Conservation (phyloP, 2,888 invertebrate species). For the Cerastis leucographa region DNA sequence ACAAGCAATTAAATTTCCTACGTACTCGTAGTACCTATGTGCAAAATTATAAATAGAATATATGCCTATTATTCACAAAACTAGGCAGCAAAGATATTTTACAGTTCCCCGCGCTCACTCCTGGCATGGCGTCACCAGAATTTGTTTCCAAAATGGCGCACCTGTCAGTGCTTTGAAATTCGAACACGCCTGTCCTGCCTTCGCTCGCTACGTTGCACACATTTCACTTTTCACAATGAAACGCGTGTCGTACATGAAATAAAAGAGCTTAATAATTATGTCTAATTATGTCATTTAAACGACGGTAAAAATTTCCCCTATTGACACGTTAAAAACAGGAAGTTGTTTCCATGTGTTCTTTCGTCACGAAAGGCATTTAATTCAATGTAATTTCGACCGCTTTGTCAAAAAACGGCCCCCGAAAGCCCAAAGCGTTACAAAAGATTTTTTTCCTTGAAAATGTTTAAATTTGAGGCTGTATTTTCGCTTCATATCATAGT, state of each 20-base stretch:
- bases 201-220: slow-evolving; percentile 27
- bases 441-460: slow-evolving; percentile 30
- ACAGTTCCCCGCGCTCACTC: slow-evolving; percentile 42
- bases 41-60: background rate
- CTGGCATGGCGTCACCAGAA: slow-evolving; percentile 40
- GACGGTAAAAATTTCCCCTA: background rate
- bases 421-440: background rate
- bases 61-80: background rate
- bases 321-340: slow-evolving; percentile 29
- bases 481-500: slow-evolving; percentile 45
- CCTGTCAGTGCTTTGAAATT: slow-evolving; percentile 50
- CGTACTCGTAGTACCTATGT: background rate
- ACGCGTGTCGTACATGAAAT: slow-evolving; percentile 32
- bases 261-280: slow-evolving; percentile 31
- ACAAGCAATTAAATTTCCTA: background rate
- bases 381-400: slow-evolving; percentile 23
- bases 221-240: slow-evolving; percentile 40
- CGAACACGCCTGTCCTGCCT: slow-evolving; percentile 35
- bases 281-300: slow-evolving; percentile 44
- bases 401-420: slow-evolving; percentile 15
- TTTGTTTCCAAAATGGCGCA: slow-evolving; percentile 63
- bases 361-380: slow-evolving; percentile 17
- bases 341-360: slow-evolving; percentile 14
- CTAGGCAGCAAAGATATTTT: slow-evolving; percentile 28
- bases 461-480: slow-evolving; percentile 30